phyloP scores from a whole-genome alignment of 92 coral and sea anemone species.

The Epizoanthus ramosus region DNA sequence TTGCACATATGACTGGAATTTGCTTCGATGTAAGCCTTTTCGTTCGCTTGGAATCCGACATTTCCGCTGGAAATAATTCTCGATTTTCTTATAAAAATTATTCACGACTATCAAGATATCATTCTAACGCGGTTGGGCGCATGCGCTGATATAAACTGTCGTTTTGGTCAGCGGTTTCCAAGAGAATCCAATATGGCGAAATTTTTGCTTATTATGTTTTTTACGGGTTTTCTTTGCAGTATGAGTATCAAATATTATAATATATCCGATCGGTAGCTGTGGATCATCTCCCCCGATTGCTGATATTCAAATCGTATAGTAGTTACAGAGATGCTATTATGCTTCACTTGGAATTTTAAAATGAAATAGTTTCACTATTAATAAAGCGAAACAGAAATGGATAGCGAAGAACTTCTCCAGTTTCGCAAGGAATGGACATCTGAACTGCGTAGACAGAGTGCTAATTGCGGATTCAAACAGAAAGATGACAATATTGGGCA shows the following conservation, averaged over 20 bases:
- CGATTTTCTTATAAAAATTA: background rate
- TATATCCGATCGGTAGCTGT: background rate
- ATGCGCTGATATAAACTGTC: constrained; percentile 38
- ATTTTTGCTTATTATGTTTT: background rate
- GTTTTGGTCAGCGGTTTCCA: constrained; percentile 67
- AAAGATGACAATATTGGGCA: constrained; percentile 12
- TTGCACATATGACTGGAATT: constrained; percentile 91
- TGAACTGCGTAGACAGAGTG: constrained; percentile 46
- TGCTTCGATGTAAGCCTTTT: constrained; percentile 78
- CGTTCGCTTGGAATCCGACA: constrained; percentile 77
- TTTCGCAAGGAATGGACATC: constrained; percentile 80
- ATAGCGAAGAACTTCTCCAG: constrained; percentile 56
- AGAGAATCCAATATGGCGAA: constrained; percentile 47
- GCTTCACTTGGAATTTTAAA: background rate
- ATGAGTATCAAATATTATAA: no score
- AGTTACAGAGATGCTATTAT: background rate
- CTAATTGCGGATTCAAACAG: background rate
- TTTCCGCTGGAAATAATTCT: constrained; percentile 43
- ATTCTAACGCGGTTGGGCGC: constrained; percentile 20
- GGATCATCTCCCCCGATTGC: background rate
- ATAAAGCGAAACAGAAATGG: constrained; percentile 11
- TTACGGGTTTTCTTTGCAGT: background rate
- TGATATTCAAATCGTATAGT: background rate
- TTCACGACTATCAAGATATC: background rate
- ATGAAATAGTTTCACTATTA: no score